phyloP scores from a whole-genome alignment of 2,888 invertebrate genomes.

The Argynnis bischoffii region DNA sequence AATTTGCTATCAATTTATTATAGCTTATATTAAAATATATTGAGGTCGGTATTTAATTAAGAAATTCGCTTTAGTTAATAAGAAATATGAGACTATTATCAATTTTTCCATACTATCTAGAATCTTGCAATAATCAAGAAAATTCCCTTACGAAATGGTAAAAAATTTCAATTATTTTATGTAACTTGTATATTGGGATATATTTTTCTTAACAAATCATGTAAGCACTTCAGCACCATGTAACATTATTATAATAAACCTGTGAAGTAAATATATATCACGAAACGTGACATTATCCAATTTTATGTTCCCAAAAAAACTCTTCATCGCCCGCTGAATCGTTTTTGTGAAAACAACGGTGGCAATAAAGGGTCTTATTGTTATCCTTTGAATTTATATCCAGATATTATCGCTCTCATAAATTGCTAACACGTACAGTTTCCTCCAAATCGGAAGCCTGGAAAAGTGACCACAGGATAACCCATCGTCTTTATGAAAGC shows the following conservation, averaged over 20 bases:
- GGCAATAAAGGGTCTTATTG: conserved; percentile 80
- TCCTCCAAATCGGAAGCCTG: conserved; percentile 64
- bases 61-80: conserved; percentile 4
- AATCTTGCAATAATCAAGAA: neutral
- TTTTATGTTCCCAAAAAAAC: conserved; percentile 72
- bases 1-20: conserved; percentile 26
- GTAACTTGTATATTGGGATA: no score
- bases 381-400: conserved; percentile 81
- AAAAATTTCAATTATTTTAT: no score
- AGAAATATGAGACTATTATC: neutral
- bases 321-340: conserved; percentile 67
- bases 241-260: conserved; percentile 48
- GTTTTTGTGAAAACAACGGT: conserved; percentile 78
- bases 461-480: conserved; percentile 68
- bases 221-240: neutral
- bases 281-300: conserved; percentile 68
- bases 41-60: conserved; percentile 18
- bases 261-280: conserved; percentile 65
- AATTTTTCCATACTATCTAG: neutral
- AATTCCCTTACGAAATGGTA: no score
- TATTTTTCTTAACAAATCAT: neutral
- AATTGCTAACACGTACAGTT: conserved; percentile 73
- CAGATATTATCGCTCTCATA: conserved; percentile 78
- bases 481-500: conserved; percentile 36
- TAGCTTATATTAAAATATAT: conserved; percentile 8